Conservation (phyloP, 2,113 vertebrate species). For the Cyphomyrus discorhynchus region DNA sequence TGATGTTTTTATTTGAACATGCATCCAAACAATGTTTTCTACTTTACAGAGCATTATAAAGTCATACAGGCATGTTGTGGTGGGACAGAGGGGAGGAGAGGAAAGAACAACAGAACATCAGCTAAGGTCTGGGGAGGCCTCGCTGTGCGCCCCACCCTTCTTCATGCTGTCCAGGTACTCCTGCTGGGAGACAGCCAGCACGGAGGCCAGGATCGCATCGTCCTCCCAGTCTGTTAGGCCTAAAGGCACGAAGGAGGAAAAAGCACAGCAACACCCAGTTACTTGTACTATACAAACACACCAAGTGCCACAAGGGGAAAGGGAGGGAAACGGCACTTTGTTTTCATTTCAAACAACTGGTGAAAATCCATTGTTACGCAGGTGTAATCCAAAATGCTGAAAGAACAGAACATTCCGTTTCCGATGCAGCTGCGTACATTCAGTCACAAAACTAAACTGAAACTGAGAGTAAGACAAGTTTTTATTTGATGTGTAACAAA, state of each 20-base stretch:
- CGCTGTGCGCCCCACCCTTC: conserved; percentile 74
- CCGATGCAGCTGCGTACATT: not conserved
- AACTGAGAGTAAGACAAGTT: not conserved
- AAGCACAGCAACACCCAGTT: not conserved
- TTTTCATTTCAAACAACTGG: not conserved
- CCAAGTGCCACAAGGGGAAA: not conserved
- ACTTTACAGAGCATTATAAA: not conserved
- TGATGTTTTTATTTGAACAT: conserved; percentile 10
- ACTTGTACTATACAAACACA: not conserved
- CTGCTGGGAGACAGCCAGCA: conserved; percentile 86
- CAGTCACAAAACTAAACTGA: not conserved
- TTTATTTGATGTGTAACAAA: not conserved
- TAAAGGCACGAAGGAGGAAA: not conserved
- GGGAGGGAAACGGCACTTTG: not conserved
- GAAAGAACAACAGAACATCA: conserved; percentile 56
- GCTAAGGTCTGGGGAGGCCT: conserved; percentile 79
- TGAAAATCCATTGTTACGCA: not conserved
- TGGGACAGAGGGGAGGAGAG: not conserved
- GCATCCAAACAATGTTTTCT: not conserved
- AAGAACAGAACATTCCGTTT: not conserved
- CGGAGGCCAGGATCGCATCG: conserved; percentile 84
- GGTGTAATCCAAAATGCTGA: not conserved
- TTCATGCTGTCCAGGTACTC: conserved; percentile 92
- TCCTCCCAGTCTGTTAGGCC: conserved; percentile 76
- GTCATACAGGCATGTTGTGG: not conserved